These are phyloP conservation scores for Portevinia maculata DNA, from an alignment of 2,888 invertebrate species.

Conservation along the genomic window DNA sequence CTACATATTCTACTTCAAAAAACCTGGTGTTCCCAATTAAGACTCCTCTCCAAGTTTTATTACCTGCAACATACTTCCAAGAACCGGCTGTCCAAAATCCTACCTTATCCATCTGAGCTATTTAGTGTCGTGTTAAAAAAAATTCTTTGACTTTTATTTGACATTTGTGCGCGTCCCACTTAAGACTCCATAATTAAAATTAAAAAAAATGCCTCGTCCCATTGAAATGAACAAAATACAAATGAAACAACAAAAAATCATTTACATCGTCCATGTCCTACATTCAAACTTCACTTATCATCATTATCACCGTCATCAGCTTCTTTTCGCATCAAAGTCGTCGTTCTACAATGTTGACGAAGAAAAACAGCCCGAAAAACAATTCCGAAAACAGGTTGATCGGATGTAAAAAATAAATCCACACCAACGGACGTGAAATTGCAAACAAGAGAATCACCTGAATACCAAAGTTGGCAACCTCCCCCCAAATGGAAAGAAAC, in stretches of 20 bases:
- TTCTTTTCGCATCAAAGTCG: constrained; percentile 33
- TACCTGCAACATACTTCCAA: not conserved
- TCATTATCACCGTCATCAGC: constrained; percentile 46
- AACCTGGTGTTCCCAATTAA: not conserved
- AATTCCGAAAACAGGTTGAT: constrained; percentile 58
- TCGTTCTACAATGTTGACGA: constrained; percentile 43
- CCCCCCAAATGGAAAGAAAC: not conserved
- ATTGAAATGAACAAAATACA: constrained; percentile 9
- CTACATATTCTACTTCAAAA: no score
- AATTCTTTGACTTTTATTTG: constrained; percentile 38
- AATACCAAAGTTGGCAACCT: constrained; percentile 47
- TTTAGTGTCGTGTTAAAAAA: not conserved
- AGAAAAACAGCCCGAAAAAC: constrained; percentile 24
- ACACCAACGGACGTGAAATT: constrained; percentile 45
- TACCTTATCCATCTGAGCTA: not conserved
- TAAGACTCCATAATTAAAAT: constrained; percentile 62
- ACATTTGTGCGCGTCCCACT: constrained; percentile 58
- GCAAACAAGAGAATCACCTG: constrained; percentile 43
- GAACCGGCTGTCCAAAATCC: not conserved
- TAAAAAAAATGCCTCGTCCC: constrained; percentile 58
- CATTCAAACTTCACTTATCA: constrained; percentile 52
- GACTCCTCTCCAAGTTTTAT: not conserved
- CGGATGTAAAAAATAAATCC: constrained; percentile 20
- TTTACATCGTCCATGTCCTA: constrained; percentile 44
- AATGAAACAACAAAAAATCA: not conserved